A percentile compares a stretch with the other conserved stretches of the same genome.
Evolutionary conservation across 2,113 vertebrate genomes (phyloP).

Genomic region (Xiphorhynchus elegans): DNA sequence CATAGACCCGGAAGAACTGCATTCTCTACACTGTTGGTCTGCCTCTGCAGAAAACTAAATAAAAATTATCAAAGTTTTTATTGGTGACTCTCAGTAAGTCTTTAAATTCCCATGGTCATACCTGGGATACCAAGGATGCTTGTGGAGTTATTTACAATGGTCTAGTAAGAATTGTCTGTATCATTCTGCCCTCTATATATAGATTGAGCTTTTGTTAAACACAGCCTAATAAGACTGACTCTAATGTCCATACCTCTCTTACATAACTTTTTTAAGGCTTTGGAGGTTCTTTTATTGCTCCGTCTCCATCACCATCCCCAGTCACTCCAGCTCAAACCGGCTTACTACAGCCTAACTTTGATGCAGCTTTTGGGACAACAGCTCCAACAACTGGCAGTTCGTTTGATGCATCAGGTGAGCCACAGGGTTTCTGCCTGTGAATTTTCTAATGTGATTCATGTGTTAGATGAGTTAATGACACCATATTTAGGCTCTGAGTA

Average conservation of each 20-base stretch:
- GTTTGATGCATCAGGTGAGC: constrained; percentile 91
- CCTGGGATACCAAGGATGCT: background rate
- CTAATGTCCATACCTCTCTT: background rate
- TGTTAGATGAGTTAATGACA: background rate
- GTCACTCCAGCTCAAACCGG: constrained; percentile 84
- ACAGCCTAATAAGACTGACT: background rate
- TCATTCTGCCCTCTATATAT: background rate
- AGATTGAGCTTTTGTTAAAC: background rate
- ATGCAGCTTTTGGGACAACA: constrained; percentile 79
- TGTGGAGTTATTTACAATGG: background rate
- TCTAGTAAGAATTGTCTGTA: background rate
- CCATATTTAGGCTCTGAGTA: background rate
- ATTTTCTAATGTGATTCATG: background rate
- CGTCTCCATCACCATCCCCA: constrained; percentile 81
- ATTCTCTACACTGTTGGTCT: background rate
- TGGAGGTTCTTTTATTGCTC: constrained; percentile 82
- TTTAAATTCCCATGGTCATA: background rate
- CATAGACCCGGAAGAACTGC: background rate
- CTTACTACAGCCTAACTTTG: constrained; percentile 85
- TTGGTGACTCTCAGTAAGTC: background rate
- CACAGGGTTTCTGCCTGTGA: background rate
- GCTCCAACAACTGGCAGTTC: constrained; percentile 82
- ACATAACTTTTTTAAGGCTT: constrained; percentile 72
- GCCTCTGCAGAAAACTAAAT: background rate
- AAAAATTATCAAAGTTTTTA: background rate